These are phyloP conservation scores for Gnathochromis pfefferi DNA, from an alignment of 2,113 vertebrate genomes.

Conservation along the genomic window DNA sequence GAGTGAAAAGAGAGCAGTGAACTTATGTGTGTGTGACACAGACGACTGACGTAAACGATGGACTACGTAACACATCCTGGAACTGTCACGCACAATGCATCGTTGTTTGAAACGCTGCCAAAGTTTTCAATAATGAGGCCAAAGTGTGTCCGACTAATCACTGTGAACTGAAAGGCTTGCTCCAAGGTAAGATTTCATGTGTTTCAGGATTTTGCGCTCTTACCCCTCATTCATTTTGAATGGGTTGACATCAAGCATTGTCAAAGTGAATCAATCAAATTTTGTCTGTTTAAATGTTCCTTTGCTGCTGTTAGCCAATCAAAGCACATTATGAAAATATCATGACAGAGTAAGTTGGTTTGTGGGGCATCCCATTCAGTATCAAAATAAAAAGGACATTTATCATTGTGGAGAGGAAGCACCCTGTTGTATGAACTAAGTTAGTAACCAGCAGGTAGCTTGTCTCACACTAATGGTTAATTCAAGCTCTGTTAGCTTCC, in stretches of 20 bases:
- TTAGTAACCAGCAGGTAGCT: neutral
- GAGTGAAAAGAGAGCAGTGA: neutral
- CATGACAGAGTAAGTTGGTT: neutral
- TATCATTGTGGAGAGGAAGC: neutral
- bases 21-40: neutral
- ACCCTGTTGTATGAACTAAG: neutral
- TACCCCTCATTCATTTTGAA: neutral
- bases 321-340: neutral
- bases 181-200: neutral
- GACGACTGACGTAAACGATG: neutral
- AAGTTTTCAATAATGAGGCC: neutral
- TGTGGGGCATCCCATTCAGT: neutral
- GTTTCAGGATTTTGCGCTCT: neutral
- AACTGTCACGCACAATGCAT: neutral
- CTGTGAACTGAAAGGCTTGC: neutral
- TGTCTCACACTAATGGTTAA: neutral
- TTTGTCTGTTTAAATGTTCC: neutral
- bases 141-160: neutral
- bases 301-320: neutral
- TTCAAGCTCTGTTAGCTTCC: neutral
- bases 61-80: neutral
- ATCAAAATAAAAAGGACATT: neutral
- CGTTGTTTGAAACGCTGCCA: neutral
- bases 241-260: neutral
- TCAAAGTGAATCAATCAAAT: neutral